Base-by-base conservation (phyloP, 1,140 invertebrate genomes). In the Drosophila leontia region DNA sequence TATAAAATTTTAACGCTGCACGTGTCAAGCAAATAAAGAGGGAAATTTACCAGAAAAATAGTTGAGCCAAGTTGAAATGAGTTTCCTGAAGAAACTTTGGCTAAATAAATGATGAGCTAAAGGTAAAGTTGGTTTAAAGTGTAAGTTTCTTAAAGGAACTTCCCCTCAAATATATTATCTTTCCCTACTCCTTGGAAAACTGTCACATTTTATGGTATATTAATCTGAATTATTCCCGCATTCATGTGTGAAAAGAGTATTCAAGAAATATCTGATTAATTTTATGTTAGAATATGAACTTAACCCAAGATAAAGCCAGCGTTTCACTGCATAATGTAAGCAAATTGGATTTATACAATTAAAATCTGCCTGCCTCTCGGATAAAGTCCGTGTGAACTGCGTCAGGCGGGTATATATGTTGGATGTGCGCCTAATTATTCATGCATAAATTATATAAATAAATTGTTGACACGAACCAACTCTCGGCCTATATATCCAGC, bases 371-470 rank as follows among this genome's bases (percentile, higher is more conserved):
- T 34, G 39, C 39, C 34, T 72, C 35, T 34, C 17, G 55, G 42
- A 55, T 71, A 53, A 74, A 26, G 13, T 19, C 35, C 75, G 75
- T 78, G 75, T 42, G 75, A 78, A 78, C 45, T 32, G 50, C 56
- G 34, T 19, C 75, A 69, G 50, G 19, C 48, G 34, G 60, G 44
- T 26, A 35, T 26, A 35, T 45, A 13, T 9, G 41, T 19, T 39
- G 58, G 32, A 23, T 44, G 56, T 23, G 12, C 15, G 34, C 55
- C 55, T 78, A 78, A 79, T 78, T 72, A 78, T 64, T 78, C 76
- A 72, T 72, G 75, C 76, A 79, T 78, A 71, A 79, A 79, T 79
- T 78, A 72, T 48, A 71, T 45, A 72, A 58, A 58, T 64, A 72
- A 78, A 78, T 64, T 79, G 68, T 78, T 74, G 67, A 72, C 70